phyloP scores from a whole-genome alignment of 1,140 invertebrate species.

The Drosophila murphyi region DNA sequence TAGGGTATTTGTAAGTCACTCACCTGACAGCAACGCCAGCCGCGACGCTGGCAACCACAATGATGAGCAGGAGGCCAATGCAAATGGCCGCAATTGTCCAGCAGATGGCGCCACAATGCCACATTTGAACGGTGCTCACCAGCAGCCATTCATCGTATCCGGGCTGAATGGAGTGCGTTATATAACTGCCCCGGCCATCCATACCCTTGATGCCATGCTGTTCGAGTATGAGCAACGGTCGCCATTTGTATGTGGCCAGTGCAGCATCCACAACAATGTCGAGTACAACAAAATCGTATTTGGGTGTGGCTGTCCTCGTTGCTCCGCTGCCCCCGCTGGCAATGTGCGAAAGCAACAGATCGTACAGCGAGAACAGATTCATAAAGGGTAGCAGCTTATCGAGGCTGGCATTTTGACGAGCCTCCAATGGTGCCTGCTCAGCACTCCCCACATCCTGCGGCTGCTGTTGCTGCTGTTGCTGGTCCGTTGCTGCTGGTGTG shows the following conservation, averaged over 20 bases:
- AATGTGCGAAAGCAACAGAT: conserved; percentile 67
- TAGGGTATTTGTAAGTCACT: conserved; percentile 28
- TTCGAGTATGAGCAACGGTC: conserved; percentile 79
- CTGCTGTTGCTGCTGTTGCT: conserved; percentile 1
- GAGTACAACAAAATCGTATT: conserved; percentile 82
- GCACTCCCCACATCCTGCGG: conserved; percentile 1
- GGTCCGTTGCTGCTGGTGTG: conserved; percentile 15
- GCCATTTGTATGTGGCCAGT: conserved; percentile 60
- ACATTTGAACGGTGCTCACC: conserved; percentile 70
- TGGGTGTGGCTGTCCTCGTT: conserved; percentile 41
- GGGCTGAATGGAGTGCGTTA: conserved; percentile 77
- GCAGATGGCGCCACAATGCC: conserved; percentile 80
- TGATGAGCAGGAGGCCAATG: conserved; percentile 64
- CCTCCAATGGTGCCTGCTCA: not conserved
- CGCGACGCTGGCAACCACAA: conserved; percentile 72
- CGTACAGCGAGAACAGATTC: conserved; percentile 78
- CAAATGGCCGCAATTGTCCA: conserved; percentile 79
- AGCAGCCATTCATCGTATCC: conserved; percentile 80
- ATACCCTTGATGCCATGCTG: conserved; percentile 44
- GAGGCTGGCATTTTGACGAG: conserved; percentile 40
- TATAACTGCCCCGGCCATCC: conserved; percentile 50
- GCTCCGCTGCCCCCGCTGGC: conserved; percentile 14
- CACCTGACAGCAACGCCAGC: conserved; percentile 78
- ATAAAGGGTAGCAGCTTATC: conserved; percentile 63
- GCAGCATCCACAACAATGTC: conserved; percentile 67